Evolutionary conservation across 2,888 invertebrate genomes (phyloP), one percentile per base, ranked within the genome.

Genomic region (Melinaea menophilus): DNA sequence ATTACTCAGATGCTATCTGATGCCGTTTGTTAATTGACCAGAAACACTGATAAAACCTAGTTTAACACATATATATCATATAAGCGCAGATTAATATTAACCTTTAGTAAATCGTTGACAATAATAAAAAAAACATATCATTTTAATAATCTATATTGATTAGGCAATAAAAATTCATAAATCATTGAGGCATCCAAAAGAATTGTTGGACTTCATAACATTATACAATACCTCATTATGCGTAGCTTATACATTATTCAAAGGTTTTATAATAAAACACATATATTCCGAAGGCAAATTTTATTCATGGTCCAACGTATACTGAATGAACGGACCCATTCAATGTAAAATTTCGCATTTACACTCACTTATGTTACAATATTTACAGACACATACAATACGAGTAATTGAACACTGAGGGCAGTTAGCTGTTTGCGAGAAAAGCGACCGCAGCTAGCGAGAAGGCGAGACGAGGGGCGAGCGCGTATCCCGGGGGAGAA

Each of bases 281-380:
- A 65, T 65, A 68, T 71, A 78, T 77, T 85, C 79, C 81, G 88
- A 90, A 90, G 88, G 88, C 88, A 88, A 87, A 86, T 87, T 86
- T 90, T 88, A 89, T 88, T 90, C 79, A 83, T 88, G 90, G 89
- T 88, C 90, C 89, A 86, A 86, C 86, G 88, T 88, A 89, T 89
- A 90, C 88, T 86, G 84, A 86, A 85, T 88, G 86, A 88, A 87
- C 86, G 89, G 89, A 90, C 89, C 90, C 79, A 85, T 88, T 86
- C 84, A 87, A 86, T 90, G 87, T 89, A 87, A 88, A 90, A 87
- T 87, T 85, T 86, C 75, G 86, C 87, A 84, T 86, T 79, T 82
- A 82, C 81, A 83, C 78, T 80, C 80, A 84, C 76, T 86, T 82
- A 72, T 70, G 58, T 82, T 90, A 90, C 90, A 90, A 86, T 90